These are phyloP conservation scores for Globodera rostochiensis DNA, from an alignment of 1,140 invertebrate species.

Conservation along the genomic window DNA sequence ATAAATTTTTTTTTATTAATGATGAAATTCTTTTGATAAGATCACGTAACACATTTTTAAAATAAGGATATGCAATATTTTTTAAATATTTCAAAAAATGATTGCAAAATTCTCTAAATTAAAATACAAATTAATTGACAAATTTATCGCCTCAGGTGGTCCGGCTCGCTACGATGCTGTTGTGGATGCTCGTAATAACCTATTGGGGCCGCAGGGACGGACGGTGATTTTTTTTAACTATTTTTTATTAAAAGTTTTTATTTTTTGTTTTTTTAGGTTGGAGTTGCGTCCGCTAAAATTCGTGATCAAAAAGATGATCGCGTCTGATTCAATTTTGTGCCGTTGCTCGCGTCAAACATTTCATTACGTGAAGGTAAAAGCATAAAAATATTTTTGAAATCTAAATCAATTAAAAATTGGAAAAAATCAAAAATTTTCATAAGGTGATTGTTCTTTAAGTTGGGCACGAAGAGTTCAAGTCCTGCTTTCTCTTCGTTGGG, in stretches of 20 bases:
- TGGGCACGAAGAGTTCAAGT: constrained; percentile 70
- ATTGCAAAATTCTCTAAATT: too few relatives aligned
- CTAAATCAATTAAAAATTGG: too few relatives aligned
- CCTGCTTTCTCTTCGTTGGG: constrained; percentile 93
- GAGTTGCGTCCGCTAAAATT: constrained; percentile 82
- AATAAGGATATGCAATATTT: too few relatives aligned
- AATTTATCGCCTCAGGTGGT: neutral
- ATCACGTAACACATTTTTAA: too few relatives aligned
- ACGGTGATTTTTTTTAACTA: constrained; percentile 67
- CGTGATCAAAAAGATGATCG: constrained; percentile 82
- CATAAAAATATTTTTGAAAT: neutral
- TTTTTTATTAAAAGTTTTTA: neutral
- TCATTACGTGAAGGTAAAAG: constrained; percentile 70
- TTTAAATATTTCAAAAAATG: too few relatives aligned
- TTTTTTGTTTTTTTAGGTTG: constrained; percentile 61
- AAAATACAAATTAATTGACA: neutral
- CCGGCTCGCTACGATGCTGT: constrained; percentile 51
- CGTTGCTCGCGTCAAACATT: constrained; percentile 83
- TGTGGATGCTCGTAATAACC: constrained; percentile 87
- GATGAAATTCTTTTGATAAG: neutral
- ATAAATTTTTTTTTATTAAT: neutral
- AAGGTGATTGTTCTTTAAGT: constrained; percentile 81
- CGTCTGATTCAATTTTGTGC: constrained; percentile 79
- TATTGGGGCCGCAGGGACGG: constrained; percentile 97
- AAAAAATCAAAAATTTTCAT: neutral